Conservation (phyloP, 1,140 invertebrate genomes). For the Cydia pomonella region DNA sequence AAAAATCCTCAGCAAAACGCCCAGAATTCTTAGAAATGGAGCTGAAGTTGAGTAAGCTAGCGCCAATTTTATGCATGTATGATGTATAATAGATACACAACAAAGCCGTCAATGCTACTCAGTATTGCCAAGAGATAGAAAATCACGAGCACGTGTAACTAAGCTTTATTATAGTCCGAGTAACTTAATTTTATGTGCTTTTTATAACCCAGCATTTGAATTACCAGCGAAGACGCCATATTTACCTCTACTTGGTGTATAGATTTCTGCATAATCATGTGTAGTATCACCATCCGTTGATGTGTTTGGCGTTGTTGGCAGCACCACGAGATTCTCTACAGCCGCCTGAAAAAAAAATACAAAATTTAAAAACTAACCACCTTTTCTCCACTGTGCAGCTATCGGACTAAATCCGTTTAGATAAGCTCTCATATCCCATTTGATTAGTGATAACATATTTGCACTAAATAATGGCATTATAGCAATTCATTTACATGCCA, state of each 20-base stretch:
- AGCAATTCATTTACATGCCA: not conserved
- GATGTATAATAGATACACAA: too few relatives aligned
- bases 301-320: slow-evolving; percentile 79
- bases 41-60: too few relatives aligned
- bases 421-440: not conserved
- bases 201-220: too few relatives aligned
- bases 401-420: not conserved
- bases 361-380: slow-evolving; percentile 19
- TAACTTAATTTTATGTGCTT: too few relatives aligned
- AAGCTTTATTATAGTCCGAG: too few relatives aligned
- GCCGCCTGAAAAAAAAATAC: slow-evolving; percentile 63
- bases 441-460: not conserved
- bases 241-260: slow-evolving; percentile 93
- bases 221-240: not conserved
- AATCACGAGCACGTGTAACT: too few relatives aligned
- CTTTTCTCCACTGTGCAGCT: not conserved
- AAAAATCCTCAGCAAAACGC: too few relatives aligned
- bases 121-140: too few relatives aligned
- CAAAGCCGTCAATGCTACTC: too few relatives aligned
- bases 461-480: not conserved
- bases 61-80: too few relatives aligned
- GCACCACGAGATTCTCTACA: slow-evolving; percentile 78
- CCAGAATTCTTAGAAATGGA: too few relatives aligned
- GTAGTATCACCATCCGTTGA: slow-evolving; percentile 86
- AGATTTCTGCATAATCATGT: slow-evolving; percentile 96